Percentiles rank a stretch among this genome's conserved stretches.
These are phyloP conservation scores for Coronaproctus castanopsis DNA, from an alignment of 2,888 invertebrate species.

Conservation along the genomic window DNA sequence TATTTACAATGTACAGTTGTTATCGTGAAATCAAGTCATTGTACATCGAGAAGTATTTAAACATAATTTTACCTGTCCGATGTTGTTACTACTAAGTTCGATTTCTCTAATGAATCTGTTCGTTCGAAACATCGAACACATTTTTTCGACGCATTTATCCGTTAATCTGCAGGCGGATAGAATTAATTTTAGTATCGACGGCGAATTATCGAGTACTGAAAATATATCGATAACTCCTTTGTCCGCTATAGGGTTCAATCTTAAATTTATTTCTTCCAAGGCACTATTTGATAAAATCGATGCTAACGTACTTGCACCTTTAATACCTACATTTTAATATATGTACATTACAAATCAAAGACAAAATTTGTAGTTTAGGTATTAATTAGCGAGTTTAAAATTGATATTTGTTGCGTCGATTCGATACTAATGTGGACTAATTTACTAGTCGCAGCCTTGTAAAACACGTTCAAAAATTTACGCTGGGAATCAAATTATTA, in stretches of 20 bases:
- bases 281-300: neutral
- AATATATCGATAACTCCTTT: conserved; percentile 5
- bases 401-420: too few relatives aligned
- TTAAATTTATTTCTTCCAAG: conserved; percentile 4
- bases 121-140: conserved; percentile 1
- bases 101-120: conserved; percentile 4
- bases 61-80: conserved; percentile 2
- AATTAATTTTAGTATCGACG: neutral
- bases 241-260: conserved; percentile 10
- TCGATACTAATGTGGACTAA: too few relatives aligned
- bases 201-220: neutral
- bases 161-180: conserved; percentile 5
- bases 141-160: neutral
- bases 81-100: conserved; percentile 7
- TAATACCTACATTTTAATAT: conserved; percentile 2
- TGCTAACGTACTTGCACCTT: conserved; percentile 2
- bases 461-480: too few relatives aligned
- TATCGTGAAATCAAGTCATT: too few relatives aligned
- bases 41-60: too few relatives aligned
- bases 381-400: too few relatives aligned
- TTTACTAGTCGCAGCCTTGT: too few relatives aligned
- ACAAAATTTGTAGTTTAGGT: too few relatives aligned
- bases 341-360: too few relatives aligned
- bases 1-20: too few relatives aligned
- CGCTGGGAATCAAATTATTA: too few relatives aligned